A percentile compares a stretch with the other conserved stretches of the same genome.
These are phyloP conservation scores for Pyralis farinalis DNA, from an alignment of 2,888 invertebrate genomes.

Conservation along the genomic window DNA sequence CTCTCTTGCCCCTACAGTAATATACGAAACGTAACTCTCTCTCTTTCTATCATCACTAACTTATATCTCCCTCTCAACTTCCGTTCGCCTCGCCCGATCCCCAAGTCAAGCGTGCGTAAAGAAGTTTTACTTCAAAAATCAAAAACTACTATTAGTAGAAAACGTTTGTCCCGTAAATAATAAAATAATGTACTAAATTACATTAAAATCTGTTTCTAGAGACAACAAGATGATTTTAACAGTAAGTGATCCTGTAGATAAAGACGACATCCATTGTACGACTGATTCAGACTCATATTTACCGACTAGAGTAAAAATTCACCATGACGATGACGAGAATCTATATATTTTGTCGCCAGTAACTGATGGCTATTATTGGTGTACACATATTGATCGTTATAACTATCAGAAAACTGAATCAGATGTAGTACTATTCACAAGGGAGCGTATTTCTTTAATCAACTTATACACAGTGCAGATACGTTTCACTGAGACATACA, in stretches of 20 bases:
- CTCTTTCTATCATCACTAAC: too few species aligned
- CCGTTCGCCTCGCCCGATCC: too few species aligned
- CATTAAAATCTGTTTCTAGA: constrained; percentile 45
- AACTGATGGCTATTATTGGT: constrained; percentile 70
- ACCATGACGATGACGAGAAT: constrained; percentile 28
- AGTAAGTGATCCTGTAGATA: constrained; percentile 35
- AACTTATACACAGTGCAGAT: constrained; percentile 55
- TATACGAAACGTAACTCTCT: too few species aligned
- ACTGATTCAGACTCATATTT: constrained; percentile 54
- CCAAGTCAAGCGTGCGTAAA: too few species aligned
- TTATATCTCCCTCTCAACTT: too few species aligned
- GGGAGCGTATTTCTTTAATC: constrained; percentile 40
- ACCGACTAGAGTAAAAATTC: constrained; percentile 41
- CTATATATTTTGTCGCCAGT: constrained; percentile 40
- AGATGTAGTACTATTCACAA: constrained; percentile 49
- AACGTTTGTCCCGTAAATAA: too few species aligned
- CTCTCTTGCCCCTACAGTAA: too few species aligned
- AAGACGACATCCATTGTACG: constrained; percentile 51
- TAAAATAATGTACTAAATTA: too few species aligned
- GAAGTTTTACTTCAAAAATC: too few species aligned
- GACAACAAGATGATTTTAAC: constrained; percentile 45
- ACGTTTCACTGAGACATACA: constrained; percentile 24
- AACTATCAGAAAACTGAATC: constrained; percentile 45
- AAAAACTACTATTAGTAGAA: too few species aligned
- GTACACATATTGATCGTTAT: constrained; percentile 46